Conservation (phyloP, 2,113 vertebrate genomes). For the Tyrannus savana region DNA sequence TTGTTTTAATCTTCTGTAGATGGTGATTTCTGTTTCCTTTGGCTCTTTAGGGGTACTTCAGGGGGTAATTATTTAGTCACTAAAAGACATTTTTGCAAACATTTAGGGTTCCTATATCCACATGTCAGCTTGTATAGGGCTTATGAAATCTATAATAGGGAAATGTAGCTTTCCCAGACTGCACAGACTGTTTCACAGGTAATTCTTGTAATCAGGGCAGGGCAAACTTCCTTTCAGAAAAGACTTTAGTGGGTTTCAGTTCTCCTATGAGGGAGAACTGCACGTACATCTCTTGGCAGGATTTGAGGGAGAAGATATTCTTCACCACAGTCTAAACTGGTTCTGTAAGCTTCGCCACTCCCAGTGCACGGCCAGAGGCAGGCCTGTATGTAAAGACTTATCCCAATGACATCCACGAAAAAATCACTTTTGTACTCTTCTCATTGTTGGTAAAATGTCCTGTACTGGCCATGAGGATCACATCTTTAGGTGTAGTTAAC, state of each 20-base stretch:
- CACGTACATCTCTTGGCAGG: background rate
- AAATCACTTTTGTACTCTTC: background rate
- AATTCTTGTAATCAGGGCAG: background rate
- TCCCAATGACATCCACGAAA: background rate
- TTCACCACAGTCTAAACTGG: background rate
- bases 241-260: background rate
- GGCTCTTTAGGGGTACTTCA: constrained; percentile 18
- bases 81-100: constrained; percentile 14
- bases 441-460: background rate
- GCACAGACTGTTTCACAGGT: background rate
- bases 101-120: constrained; percentile 7
- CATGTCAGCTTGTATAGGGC: background rate
- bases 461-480: background rate
- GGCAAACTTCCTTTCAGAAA: background rate
- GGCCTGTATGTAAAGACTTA: background rate
- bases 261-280: background rate
- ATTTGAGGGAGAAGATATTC: background rate
- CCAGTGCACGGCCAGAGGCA: background rate
- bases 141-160: background rate
- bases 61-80: constrained; percentile 15
- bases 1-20: constrained; percentile 27
- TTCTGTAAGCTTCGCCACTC: background rate
- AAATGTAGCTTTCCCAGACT: constrained; percentile 2
- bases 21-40: constrained; percentile 29
- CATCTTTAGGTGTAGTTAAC: background rate